Evolutionary conservation across 2,888 invertebrate species (phyloP).

Genomic region (Phoronis australis): DNA sequence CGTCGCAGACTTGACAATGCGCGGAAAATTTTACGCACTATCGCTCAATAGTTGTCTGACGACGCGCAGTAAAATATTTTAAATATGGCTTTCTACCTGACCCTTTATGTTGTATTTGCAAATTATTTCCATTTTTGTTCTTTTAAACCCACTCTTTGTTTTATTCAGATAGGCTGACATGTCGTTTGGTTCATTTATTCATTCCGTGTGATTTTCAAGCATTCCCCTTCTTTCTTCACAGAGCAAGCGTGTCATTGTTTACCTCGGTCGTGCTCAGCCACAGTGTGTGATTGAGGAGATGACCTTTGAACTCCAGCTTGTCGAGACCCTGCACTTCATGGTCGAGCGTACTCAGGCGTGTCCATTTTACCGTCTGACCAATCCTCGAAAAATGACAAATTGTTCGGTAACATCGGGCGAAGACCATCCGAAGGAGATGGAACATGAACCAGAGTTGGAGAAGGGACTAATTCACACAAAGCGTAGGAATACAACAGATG

Average conservation of each 20-base stretch:
- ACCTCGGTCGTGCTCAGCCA: conserved; percentile 84
- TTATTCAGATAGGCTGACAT: not conserved
- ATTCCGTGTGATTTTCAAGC: not conserved
- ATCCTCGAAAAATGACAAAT: conserved; percentile 37
- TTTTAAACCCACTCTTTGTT: not conserved
- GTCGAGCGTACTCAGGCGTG: conserved; percentile 97
- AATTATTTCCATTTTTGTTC: not conserved
- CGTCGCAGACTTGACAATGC: too few species aligned
- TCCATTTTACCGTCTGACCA: conserved; percentile 89
- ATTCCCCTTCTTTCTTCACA: conserved; percentile 48
- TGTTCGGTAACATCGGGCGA: not conserved
- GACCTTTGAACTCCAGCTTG: conserved; percentile 88
- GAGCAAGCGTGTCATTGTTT: conserved; percentile 93
- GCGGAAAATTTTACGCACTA: too few species aligned
- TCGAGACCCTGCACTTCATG: conserved; percentile 90
- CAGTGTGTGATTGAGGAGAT: conserved; percentile 91
- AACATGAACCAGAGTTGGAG: conserved; percentile 59
- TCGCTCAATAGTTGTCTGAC: too few species aligned
- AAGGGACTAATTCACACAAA: conserved; percentile 96
- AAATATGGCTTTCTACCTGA: not conserved
- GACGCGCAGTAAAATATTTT: too few species aligned
- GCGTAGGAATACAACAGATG: conserved; percentile 60
- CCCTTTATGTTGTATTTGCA: not conserved
- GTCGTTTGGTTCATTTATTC: too few species aligned
- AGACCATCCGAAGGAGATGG: conserved; percentile 53